These are phyloP conservation scores for Atherix ibis DNA, from an alignment of 2,888 invertebrate species.

Conservation along the genomic window DNA sequence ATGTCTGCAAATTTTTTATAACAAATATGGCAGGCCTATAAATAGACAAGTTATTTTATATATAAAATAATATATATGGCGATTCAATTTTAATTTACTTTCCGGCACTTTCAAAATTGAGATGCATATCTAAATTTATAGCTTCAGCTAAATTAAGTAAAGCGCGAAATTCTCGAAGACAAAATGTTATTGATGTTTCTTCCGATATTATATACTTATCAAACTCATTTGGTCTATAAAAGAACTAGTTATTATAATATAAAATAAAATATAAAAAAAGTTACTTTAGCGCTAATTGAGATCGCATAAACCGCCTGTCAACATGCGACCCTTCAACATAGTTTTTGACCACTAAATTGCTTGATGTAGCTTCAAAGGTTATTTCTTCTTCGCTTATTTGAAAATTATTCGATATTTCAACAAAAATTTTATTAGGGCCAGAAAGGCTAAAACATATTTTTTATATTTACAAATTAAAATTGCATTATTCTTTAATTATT, in stretches of 20 bases:
- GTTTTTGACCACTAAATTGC: slow-evolving; percentile 55
- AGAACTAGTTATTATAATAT: too few species aligned
- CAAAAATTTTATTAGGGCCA: slow-evolving; percentile 46
- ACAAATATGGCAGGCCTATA: slow-evolving; percentile 55
- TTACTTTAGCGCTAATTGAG: slow-evolving; percentile 57
- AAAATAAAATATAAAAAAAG: too few species aligned
- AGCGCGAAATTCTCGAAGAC: slow-evolving; percentile 69
- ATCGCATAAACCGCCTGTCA: slow-evolving; percentile 54
- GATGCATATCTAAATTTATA: slow-evolving; percentile 46
- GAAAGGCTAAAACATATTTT: too few species aligned
- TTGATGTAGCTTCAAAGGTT: slow-evolving; percentile 50
- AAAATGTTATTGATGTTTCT: slow-evolving; percentile 65
- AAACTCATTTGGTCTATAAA: slow-evolving; percentile 22
- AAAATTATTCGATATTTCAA: slow-evolving; percentile 64
- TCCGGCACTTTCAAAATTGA: slow-evolving; percentile 64
- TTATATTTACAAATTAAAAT: slow-evolving; percentile 12
- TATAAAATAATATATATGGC: too few species aligned
- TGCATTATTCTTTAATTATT: slow-evolving; percentile 18
- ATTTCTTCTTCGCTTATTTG: slow-evolving; percentile 67
- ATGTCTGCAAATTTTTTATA: slow-evolving; percentile 52
- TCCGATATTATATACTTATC: slow-evolving; percentile 22
- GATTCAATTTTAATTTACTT: slow-evolving; percentile 39
- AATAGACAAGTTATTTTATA: slow-evolving; percentile 16
- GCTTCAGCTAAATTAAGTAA: slow-evolving; percentile 65
- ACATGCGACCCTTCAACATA: slow-evolving; percentile 51